Evolutionary conservation across 2,113 vertebrate genomes (phyloP).

Genomic region (Pedetes capensis): DNA sequence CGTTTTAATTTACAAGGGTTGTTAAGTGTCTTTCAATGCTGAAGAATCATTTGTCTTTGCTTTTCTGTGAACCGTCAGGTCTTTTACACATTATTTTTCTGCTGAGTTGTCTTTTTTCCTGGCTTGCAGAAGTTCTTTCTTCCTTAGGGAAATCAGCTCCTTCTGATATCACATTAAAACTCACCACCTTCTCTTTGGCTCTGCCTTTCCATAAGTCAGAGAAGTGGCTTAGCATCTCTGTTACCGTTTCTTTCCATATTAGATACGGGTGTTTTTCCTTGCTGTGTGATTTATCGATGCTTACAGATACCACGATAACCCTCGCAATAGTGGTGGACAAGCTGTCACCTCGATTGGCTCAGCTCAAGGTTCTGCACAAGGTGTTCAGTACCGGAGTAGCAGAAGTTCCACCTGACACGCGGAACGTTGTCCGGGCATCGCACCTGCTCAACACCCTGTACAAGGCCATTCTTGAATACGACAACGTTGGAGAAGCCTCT

Average conservation of each 20-base stretch:
- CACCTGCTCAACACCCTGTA: constrained; percentile 97
- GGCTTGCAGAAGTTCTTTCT: background rate
- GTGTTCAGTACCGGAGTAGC: constrained; percentile 98
- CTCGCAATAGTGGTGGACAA: constrained; percentile 92
- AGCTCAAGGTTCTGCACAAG: constrained; percentile 94
- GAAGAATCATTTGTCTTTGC: background rate
- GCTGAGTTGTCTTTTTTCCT: background rate
- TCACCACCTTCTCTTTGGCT: background rate
- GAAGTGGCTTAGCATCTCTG: background rate
- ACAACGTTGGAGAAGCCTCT: constrained; percentile 95
- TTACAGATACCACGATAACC: constrained; percentile 92
- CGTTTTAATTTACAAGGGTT: background rate
- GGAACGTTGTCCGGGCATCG: constrained; percentile 96
- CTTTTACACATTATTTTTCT: background rate
- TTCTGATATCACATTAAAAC: background rate
- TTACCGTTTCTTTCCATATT: background rate
- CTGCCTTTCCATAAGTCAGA: background rate
- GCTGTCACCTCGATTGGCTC: constrained; percentile 90
- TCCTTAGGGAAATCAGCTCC: background rate
- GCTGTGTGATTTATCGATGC: constrained; percentile 39
- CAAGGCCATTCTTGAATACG: constrained; percentile 97
- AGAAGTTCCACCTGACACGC: constrained; percentile 94
- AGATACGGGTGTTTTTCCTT: background rate
- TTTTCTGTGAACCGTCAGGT: background rate
- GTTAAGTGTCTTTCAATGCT: background rate